A percentile compares a stretch with the other conserved stretches of the same genome.
These are phyloP conservation scores for Rhabditoides inermis DNA, from an alignment of 2,888 invertebrate species.

Conservation along the genomic window DNA sequence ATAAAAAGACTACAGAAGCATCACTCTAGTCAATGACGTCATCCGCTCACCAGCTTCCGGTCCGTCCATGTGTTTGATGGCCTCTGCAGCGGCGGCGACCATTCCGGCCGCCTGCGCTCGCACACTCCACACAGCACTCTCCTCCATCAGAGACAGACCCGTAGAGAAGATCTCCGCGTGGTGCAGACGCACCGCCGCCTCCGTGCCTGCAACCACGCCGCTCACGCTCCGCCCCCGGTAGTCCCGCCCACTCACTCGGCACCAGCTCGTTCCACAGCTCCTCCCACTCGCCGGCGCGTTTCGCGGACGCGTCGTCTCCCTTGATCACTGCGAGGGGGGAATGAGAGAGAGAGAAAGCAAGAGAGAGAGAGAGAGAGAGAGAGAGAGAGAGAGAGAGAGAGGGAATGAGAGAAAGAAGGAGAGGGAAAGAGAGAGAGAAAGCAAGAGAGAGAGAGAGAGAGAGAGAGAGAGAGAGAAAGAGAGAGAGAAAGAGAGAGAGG, in stretches of 20 bases:
- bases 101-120: conserved; percentile 29
- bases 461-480: too few relatives aligned
- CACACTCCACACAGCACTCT: conserved; percentile 31
- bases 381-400: neutral
- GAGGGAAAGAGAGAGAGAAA: too few relatives aligned
- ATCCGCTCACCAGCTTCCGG: conserved; percentile 11
- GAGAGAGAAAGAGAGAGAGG: too few relatives aligned
- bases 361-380: neutral
- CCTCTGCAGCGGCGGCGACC: conserved; percentile 15
- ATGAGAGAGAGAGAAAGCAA: too few relatives aligned
- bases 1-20: neutral
- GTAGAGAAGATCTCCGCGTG: conserved; percentile 25
- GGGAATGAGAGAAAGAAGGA: neutral
- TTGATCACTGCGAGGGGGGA: conserved; percentile 18
- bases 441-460: too few relatives aligned
- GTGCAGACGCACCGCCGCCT: conserved; percentile 24
- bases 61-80: conserved; percentile 8
- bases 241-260: conserved; percentile 11
- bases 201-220: conserved; percentile 9
- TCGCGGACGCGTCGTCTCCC: conserved; percentile 26
- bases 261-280: conserved; percentile 38
- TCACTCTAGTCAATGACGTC: neutral
- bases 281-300: conserved; percentile 26
- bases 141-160: conserved; percentile 22
- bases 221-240: neutral